phyloP scores from a whole-genome alignment of 2,797 vertebrate species.

The Crax fasciolata region DNA sequence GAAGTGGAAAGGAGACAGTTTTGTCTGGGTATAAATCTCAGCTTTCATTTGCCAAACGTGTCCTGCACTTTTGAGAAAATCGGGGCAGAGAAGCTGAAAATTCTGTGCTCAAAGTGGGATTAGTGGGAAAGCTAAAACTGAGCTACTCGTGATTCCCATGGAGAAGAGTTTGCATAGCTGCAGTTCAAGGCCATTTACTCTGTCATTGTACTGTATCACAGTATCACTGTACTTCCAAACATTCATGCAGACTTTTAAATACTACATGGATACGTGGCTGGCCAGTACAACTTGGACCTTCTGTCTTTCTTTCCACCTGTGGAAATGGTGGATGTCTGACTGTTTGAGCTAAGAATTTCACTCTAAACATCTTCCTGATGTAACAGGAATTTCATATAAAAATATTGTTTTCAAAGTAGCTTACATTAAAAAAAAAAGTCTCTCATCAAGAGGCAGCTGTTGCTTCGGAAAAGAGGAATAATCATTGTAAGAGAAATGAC shows the following conservation, averaged over 20 bases:
- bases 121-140: neutral
- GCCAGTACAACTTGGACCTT: neutral
- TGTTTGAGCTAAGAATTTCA: neutral
- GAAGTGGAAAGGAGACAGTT: neutral
- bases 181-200: neutral
- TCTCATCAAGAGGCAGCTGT: neutral
- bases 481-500: neutral
- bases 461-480: neutral
- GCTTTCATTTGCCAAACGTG: neutral
- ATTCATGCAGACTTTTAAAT: neutral
- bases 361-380: neutral
- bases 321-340: neutral
- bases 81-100: neutral
- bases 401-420: neutral
- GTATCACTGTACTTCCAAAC: neutral
- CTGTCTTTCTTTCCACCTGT: neutral
- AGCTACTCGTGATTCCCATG: conserved; percentile 16
- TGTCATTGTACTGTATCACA: neutral
- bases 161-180: neutral
- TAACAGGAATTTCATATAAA: neutral
- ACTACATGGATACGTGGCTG: neutral
- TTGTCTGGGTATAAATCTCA: conserved; percentile 18
- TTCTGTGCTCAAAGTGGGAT: neutral
- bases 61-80: neutral
- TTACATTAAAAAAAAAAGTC: neutral